Conservation (phyloP, 2,113 vertebrate genomes). For the Hassar affinis region DNA sequence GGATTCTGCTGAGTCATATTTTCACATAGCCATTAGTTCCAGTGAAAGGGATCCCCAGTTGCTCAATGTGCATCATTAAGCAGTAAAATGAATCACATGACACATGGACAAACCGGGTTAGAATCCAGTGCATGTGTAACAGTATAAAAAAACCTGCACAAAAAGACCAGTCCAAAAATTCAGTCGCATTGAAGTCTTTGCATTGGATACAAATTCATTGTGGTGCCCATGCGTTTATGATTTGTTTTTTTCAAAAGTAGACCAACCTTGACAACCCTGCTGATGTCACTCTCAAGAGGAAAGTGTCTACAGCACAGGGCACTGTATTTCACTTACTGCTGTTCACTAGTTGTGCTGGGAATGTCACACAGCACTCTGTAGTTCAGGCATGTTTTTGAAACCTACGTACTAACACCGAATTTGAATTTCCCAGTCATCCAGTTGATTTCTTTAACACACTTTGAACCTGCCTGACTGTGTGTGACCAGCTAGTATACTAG, state of each 20-base stretch:
- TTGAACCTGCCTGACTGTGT: background rate
- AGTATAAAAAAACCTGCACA: background rate
- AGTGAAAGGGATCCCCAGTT: background rate
- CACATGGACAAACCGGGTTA: background rate
- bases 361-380: background rate
- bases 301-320: background rate
- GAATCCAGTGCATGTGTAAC: background rate
- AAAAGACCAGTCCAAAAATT: background rate
- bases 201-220: background rate
- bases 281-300: background rate
- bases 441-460: background rate
- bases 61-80: background rate
- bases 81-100: background rate
- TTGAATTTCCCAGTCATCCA: too few species aligned
- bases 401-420: background rate
- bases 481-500: background rate
- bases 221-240: background rate
- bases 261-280: background rate
- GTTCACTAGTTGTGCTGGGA: background rate
- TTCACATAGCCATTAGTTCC: background rate
- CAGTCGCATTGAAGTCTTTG: background rate
- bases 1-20: slow-evolving; percentile 48
- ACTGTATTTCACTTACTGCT: background rate
- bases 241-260: background rate
- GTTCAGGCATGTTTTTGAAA: background rate